Evolutionary conservation across 2,113 vertebrate species (phyloP).

Genomic region (Harpagus bidentatus): DNA sequence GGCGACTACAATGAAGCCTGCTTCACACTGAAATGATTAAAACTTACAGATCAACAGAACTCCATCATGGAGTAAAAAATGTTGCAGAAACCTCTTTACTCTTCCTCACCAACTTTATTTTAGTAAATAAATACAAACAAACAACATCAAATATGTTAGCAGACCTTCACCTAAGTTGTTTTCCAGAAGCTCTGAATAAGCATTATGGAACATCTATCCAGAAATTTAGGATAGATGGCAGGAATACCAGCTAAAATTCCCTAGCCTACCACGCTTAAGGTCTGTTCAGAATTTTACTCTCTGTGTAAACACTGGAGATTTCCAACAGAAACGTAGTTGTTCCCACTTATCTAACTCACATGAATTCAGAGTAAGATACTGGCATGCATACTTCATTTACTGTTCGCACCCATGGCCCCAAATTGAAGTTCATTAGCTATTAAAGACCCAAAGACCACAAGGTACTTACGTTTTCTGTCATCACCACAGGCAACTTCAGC

Average conservation of each 20-base stretch:
- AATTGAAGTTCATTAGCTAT: neutral
- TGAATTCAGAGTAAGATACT: neutral
- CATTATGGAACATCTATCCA: neutral
- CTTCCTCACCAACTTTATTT: neutral
- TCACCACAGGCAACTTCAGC: constrained; percentile 90
- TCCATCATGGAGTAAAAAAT: neutral
- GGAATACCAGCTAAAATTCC: neutral
- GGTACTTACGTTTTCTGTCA: constrained; percentile 78
- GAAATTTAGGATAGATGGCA: neutral
- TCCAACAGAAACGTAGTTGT: fast-evolving
- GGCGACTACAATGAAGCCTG: neutral
- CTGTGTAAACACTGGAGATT: neutral
- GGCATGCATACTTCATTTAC: neutral
- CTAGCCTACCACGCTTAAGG: neutral
- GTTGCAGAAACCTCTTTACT: neutral
- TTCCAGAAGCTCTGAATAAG: neutral
- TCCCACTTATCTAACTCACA: neutral
- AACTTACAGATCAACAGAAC: neutral
- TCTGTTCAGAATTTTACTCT: neutral
- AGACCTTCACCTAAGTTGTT: neutral
- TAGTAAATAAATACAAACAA: neutral
- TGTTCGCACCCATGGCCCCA: fast-evolving
- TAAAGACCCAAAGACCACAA: neutral
- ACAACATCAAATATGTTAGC: neutral
- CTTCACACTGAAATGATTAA: neutral